Conservation (phyloP, 2,888 invertebrate genomes). For the Syrphus vitripennis region DNA sequence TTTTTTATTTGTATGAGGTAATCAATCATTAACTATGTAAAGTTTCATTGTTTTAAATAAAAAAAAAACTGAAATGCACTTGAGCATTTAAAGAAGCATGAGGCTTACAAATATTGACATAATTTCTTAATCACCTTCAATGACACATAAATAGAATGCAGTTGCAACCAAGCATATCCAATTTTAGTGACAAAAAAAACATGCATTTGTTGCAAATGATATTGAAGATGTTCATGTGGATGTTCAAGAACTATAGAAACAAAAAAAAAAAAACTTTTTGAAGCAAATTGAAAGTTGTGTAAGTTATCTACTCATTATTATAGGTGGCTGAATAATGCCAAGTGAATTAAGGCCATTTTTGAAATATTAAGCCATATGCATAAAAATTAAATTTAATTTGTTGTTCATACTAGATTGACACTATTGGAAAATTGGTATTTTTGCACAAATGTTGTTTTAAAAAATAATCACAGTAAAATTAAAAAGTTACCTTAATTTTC, state of each 20-base stretch:
- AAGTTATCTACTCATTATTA: not conserved
- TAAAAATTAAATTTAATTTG: too few relatives aligned
- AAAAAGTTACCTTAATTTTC: too few relatives aligned
- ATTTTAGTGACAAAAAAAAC: slow-evolving; percentile 17
- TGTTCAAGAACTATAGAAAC: not conserved
- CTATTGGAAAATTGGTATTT: too few relatives aligned
- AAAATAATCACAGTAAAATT: too few relatives aligned
- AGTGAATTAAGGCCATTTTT: too few relatives aligned
- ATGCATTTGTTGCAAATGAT: slow-evolving; percentile 12
- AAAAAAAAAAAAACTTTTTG: not conserved
- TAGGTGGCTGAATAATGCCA: too few relatives aligned
- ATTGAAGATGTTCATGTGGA: not conserved
- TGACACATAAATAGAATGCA: slow-evolving; percentile 18
- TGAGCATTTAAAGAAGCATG: slow-evolving; percentile 10
- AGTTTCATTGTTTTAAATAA: slow-evolving; percentile 55
- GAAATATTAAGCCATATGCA: too few relatives aligned
- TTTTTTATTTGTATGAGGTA: slow-evolving; percentile 41
- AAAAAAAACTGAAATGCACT: slow-evolving; percentile 22
- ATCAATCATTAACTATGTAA: slow-evolving; percentile 70
- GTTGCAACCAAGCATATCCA: slow-evolving; percentile 39
- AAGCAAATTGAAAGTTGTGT: not conserved
- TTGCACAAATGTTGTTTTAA: too few relatives aligned
- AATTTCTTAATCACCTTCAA: slow-evolving; percentile 42
- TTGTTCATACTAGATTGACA: too few relatives aligned
- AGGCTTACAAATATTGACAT: slow-evolving; percentile 38